Conservation (phyloP, 2,888 invertebrate genomes). For the Protodeltote pygarga region DNA sequence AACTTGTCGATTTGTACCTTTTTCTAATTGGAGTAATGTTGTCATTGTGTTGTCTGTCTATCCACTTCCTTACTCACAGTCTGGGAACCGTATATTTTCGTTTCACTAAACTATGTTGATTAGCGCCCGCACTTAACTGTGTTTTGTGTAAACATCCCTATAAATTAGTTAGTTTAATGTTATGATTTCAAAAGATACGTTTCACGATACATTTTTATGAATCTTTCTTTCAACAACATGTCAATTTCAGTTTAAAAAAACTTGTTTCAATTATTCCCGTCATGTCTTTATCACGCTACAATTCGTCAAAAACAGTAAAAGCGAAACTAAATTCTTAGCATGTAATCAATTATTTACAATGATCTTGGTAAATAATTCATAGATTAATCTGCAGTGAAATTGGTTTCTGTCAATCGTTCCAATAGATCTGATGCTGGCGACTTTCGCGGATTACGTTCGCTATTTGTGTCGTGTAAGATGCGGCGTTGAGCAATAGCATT, state of each 20-base stretch:
- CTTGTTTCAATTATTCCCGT: slow-evolving; percentile 8
- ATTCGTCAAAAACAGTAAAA: slow-evolving; percentile 34
- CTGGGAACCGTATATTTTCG: slow-evolving; percentile 43
- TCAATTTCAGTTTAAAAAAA: slow-evolving; percentile 7
- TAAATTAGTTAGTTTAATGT: slow-evolving; percentile 24
- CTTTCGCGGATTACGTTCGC: slow-evolving; percentile 63
- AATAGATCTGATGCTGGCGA: slow-evolving; percentile 63
- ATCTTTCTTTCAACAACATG: not conserved
- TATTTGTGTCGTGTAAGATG: slow-evolving; percentile 71
- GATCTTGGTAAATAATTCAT: slow-evolving; percentile 40
- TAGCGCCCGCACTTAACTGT: slow-evolving; percentile 16
- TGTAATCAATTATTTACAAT: slow-evolving; percentile 24
- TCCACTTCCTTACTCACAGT: slow-evolving; percentile 55
- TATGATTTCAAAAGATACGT: slow-evolving; percentile 4
- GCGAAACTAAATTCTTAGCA: slow-evolving; percentile 34
- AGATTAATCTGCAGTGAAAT: slow-evolving; percentile 40
- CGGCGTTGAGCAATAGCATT: slow-evolving; percentile 72
- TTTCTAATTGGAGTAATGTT: slow-evolving; percentile 74
- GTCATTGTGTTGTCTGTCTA: slow-evolving; percentile 41
- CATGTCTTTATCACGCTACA: slow-evolving; percentile 27
- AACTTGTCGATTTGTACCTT: slow-evolving; percentile 82
- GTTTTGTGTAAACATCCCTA: slow-evolving; percentile 19
- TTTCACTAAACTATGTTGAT: slow-evolving; percentile 6
- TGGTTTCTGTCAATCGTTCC: slow-evolving; percentile 43
- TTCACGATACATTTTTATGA: slow-evolving; percentile 8